Conservation (phyloP, 2,113 vertebrate genomes). For the Paradoxurus hermaphroditus region DNA sequence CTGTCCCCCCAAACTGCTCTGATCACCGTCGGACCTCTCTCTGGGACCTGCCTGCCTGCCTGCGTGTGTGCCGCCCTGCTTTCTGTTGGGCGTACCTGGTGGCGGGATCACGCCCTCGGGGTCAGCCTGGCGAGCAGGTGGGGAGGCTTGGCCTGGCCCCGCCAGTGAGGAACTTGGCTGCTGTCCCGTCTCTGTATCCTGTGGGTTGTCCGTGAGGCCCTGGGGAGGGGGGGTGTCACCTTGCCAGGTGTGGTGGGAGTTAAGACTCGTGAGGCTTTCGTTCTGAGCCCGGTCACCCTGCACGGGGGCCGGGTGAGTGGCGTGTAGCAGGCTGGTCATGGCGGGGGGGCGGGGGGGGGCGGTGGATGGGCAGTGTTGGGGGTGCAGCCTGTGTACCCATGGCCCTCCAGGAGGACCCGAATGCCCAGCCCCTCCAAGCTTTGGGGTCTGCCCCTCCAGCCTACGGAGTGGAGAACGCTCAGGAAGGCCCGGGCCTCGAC, state of each 20-base stretch:
- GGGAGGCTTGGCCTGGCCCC: neutral
- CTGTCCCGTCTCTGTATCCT: neutral
- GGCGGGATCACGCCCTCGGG: accelerated
- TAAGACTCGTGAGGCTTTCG: neutral
- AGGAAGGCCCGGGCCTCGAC: neutral
- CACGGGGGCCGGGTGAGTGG: neutral
- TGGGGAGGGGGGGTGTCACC: neutral
- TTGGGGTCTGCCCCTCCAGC: neutral
- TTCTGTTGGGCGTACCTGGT: neutral
- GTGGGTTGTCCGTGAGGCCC: neutral
- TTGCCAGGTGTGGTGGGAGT: neutral
- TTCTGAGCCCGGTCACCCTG: neutral
- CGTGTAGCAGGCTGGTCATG: neutral
- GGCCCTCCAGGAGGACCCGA: neutral
- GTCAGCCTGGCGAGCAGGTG: neutral
- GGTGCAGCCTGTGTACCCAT: neutral
- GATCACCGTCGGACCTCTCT: neutral
- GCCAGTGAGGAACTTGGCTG: neutral
- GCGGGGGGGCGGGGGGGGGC: too few relatives aligned
- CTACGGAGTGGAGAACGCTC: neutral
- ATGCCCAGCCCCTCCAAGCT: neutral
- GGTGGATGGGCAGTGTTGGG: accelerated
- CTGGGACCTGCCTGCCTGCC: neutral
- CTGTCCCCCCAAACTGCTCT: neutral
- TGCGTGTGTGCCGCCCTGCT: accelerated